Conservation (phyloP, 2,113 vertebrate species). For the Phodopus roborovskii region DNA sequence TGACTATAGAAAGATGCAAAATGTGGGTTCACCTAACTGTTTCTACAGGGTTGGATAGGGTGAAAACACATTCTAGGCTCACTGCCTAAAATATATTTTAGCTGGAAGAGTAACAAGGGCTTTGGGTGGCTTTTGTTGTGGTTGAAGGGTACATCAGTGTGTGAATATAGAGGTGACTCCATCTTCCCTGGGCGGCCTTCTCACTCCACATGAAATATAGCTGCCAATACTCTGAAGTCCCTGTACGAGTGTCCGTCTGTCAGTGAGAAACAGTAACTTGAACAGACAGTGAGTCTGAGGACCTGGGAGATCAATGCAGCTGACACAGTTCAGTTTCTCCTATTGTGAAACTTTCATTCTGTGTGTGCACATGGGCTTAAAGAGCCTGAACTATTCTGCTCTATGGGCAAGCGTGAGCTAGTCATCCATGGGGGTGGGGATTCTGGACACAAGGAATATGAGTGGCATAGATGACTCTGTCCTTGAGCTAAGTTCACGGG, state of each 20-base stretch:
- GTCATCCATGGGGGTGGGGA: fast-evolving
- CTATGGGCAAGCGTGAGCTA: neutral
- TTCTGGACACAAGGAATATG: neutral
- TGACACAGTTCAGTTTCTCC: neutral
- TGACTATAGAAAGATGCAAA: neutral
- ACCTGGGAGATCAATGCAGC: neutral
- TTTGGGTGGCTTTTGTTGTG: neutral
- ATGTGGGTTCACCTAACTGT: neutral
- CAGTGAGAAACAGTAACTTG: neutral
- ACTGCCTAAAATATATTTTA: neutral
- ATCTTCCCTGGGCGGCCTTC: neutral
- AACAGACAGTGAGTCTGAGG: neutral
- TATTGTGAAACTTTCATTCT: neutral
- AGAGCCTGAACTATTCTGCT: neutral
- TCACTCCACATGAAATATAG: neutral
- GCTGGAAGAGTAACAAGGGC: neutral
- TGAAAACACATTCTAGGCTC: neutral
- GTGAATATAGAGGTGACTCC: fast-evolving
- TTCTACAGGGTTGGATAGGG: neutral
- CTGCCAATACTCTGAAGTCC: neutral
- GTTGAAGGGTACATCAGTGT: neutral
- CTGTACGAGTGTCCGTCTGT: neutral
- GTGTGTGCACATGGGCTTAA: neutral
- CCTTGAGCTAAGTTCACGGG: neutral
- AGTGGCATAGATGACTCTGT: neutral